Evolutionary conservation across 1,140 invertebrate genomes (phyloP).

Genomic region (Palaemon carinicauda): DNA sequence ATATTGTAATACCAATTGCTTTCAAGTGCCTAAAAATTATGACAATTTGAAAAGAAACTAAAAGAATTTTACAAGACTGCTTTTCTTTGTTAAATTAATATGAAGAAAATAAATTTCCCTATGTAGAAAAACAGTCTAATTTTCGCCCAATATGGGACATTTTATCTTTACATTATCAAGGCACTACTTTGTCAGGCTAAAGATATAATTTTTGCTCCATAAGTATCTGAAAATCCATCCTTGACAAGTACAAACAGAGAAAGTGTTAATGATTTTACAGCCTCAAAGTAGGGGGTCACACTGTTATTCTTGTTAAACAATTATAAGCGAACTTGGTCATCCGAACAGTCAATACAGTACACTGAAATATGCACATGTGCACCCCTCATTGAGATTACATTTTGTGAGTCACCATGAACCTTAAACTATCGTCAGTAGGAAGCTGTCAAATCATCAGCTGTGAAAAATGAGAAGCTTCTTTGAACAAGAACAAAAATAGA

Average conservation of each 20-base stretch:
- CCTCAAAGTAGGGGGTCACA: background rate
- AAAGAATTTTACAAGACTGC: slow-evolving; percentile 26
- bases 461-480: slow-evolving; percentile 34
- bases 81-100: background rate
- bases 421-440: slow-evolving; percentile 18
- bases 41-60: background rate
- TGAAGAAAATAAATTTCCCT: slow-evolving; percentile 4
- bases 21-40: background rate
- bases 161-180: slow-evolving; percentile 43
- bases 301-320: background rate
- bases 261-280: background rate
- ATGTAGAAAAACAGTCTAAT: slow-evolving; percentile 25
- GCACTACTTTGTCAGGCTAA: slow-evolving; percentile 54
- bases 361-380: background rate
- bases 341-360: background rate
- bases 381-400: background rate
- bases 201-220: slow-evolving; percentile 44
- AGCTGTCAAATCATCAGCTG: slow-evolving; percentile 42
- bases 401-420: background rate
- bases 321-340: background rate
- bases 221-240: background rate
- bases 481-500: slow-evolving; percentile 28
- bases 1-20: background rate
- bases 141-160: slow-evolving; percentile 14
- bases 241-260: too few relatives aligned